Conservation (phyloP, 1,140 invertebrate species). For the Drosophila parvula region DNA sequence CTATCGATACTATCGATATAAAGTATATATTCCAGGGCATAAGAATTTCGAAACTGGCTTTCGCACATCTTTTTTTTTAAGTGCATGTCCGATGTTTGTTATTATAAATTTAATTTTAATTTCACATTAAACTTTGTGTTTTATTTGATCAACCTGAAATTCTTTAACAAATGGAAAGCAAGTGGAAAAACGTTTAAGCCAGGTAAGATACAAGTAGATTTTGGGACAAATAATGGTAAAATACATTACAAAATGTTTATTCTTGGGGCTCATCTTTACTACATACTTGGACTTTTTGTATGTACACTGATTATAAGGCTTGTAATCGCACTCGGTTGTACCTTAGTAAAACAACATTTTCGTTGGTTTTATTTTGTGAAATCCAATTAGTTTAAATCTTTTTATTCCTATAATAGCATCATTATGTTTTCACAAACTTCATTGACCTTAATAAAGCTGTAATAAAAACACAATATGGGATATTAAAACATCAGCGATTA, state of each 20-base stretch:
- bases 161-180: neutral
- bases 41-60: neutral
- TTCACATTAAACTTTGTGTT: no score
- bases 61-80: no score
- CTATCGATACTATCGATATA: constrained; percentile 1
- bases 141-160: neutral
- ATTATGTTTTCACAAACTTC: constrained; percentile 9
- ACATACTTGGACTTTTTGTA: no score
- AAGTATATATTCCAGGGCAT: neutral
- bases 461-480: constrained; percentile 10
- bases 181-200: neutral
- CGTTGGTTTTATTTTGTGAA: constrained; percentile 8
- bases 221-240: neutral
- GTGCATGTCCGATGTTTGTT: no score
- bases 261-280: no score
- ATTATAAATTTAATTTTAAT: no score
- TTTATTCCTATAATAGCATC: constrained; percentile 40
- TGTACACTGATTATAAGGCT: no score
- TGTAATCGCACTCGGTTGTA: no score
- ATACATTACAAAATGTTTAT: neutral
- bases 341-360: constrained; percentile 19
- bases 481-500: constrained; percentile 4
- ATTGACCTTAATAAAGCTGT: constrained; percentile 33
- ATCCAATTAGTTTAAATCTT: constrained; percentile 21
- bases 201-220: neutral